Conservation (phyloP, 37 sponge, comb jelly and placozoan species). For the Eunapius fragilis region DNA sequence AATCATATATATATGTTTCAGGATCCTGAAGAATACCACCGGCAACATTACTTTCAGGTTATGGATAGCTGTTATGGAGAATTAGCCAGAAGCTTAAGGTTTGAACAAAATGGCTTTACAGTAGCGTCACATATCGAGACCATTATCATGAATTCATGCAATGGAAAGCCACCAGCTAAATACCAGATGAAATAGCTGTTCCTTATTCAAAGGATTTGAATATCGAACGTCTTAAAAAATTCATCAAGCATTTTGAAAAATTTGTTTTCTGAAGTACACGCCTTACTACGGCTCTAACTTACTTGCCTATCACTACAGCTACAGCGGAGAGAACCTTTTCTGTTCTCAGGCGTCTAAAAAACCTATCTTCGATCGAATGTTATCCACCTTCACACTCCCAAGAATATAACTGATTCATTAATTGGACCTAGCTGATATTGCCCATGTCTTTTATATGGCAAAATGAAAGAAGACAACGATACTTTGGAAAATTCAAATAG, state of each 20-base stretch:
- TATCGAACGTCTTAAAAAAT: not conserved
- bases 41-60: conserved; percentile 59
- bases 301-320: conserved; percentile 68
- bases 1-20: conserved; percentile 23
- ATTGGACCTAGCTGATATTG: no score
- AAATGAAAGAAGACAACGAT: no score
- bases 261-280: conserved; percentile 36
- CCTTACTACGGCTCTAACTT: conserved; percentile 15
- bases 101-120: conserved; percentile 25
- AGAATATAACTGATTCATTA: no score
- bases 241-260: not conserved
- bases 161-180: not conserved
- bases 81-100: conserved; percentile 31
- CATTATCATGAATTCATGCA: not conserved
- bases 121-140: not conserved
- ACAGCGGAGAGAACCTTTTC: conserved; percentile 65
- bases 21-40: conserved; percentile 38
- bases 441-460: no score
- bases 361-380: no score
- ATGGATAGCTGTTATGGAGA: conserved; percentile 36
- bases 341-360: no score
- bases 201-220: not conserved
- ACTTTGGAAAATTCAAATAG: no score
- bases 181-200: no score
- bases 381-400: no score